Evolutionary conservation across 2,113 vertebrate genomes (phyloP), one percentile per base, ranked within the genome.

Genomic region (Cyanistes caeruleus): DNA sequence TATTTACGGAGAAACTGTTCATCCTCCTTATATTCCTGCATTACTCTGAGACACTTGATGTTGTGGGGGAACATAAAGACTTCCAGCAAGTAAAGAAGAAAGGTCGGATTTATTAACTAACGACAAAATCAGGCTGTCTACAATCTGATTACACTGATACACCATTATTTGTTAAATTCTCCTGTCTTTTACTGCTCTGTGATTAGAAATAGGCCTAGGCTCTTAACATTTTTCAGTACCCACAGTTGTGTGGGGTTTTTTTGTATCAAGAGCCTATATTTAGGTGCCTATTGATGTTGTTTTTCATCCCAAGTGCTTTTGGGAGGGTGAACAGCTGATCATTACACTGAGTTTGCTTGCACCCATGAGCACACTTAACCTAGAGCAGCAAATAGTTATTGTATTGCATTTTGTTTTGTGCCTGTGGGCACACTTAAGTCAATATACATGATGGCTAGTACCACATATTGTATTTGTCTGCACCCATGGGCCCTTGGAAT

Each of bases 291-390:
- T 19, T 85, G 92, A 95, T 90, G 91, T 33, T 90, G 53, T 20
- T 96, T 97, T 90, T 95, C 95, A 96, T 87, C 90, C 93, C 41
- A 1, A 94, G 93, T 77, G 82, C 90, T 93, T 97, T 84, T 92
- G 55, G 84, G 65, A 96, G 93, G 90, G 97, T 58, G 87, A 76
- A 84, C 87, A 84, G 94, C 97, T 97, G 97, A 98, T 97, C 79
- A 63, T 97, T 89, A 94, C 89, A 41, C 69, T 6, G 92, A 97
- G 96, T 93, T 97, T 97, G 90, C 89, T 77, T 74, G 97, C 77
- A 97, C 98, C 97, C 98, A 48, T 59, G 97, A 97, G 98, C 76
- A 96, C 96, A 96, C 94, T 98, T 98, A 98, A 98, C 97, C 97
- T 63, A 96, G 97, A 97, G 97, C 95, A 98, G 98, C 97, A 98